phyloP scores from a whole-genome alignment of 37 sponge, comb jelly and placozoan species.

The Tethya wilhelma region DNA sequence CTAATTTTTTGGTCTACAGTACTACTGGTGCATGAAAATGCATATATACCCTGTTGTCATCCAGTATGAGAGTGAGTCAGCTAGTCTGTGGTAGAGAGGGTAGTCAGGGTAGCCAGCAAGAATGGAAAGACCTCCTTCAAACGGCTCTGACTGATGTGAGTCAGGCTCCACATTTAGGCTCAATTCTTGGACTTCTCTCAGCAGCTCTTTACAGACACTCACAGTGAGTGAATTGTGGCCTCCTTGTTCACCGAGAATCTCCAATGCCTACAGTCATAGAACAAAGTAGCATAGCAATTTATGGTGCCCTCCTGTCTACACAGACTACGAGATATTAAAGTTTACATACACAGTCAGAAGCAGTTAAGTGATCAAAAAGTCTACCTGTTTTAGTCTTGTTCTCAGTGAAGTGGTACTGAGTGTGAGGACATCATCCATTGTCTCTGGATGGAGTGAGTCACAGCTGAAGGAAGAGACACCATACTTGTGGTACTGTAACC shows the following conservation, averaged over 20 bases:
- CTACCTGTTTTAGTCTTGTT: not conserved
- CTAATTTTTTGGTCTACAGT: too few relatives aligned
- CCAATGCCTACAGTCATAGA: not conserved
- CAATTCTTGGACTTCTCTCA: not conserved
- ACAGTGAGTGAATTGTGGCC: not conserved
- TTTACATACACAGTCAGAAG: too few relatives aligned
- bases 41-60: constrained; percentile 46
- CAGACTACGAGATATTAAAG: too few relatives aligned
- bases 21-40: too few relatives aligned
- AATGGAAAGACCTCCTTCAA: constrained; percentile 15
- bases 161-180: not conserved
- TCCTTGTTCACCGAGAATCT: not conserved
- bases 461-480: too few relatives aligned
- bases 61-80: constrained; percentile 37
- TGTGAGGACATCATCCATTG: too few relatives aligned
- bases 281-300: too few relatives aligned
- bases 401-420: not conserved
- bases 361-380: not conserved
- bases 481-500: too few relatives aligned
- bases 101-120: constrained; percentile 47
- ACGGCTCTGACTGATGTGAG: not conserved
- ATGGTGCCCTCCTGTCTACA: too few relatives aligned
- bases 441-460: too few relatives aligned
- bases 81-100: constrained; percentile 49
- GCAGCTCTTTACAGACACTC: constrained; percentile 30